These are phyloP conservation scores for Epizoanthus stellaris DNA, from an alignment of 92 coral and sea anemone genomes.

Conservation along the genomic window DNA sequence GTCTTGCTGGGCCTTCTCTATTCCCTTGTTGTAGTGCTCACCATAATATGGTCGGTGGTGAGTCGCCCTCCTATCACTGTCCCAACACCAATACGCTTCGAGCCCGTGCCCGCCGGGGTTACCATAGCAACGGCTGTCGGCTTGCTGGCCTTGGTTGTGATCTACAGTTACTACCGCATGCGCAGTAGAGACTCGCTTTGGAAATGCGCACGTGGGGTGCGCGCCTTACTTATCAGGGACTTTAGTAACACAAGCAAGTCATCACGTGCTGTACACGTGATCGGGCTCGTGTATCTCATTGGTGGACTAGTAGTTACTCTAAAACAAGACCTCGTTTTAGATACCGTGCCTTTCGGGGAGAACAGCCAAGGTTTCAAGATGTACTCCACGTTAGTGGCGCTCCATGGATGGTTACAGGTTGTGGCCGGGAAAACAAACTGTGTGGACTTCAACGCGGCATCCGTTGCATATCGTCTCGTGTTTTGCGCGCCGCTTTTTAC, in stretches of 20 bases:
- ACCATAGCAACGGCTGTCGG: slow-evolving; percentile 10
- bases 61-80: neutral
- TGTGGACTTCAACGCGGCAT: slow-evolving; percentile 13
- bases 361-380: slow-evolving; percentile 28
- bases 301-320: slow-evolving; percentile 23
- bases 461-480: slow-evolving; percentile 35
- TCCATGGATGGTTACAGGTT: slow-evolving; percentile 31
- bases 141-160: neutral
- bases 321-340: slow-evolving; percentile 33
- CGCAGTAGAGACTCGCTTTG: slow-evolving; percentile 11
- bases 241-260: slow-evolving; percentile 2
- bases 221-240: slow-evolving; percentile 18
- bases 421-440: slow-evolving; percentile 18
- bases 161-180: slow-evolving; percentile 4
- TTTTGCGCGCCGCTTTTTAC: slow-evolving; percentile 32
- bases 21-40: slow-evolving; percentile 7
- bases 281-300: slow-evolving; percentile 20
- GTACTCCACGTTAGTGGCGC: slow-evolving; percentile 22
- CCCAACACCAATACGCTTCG: slow-evolving; percentile 21
- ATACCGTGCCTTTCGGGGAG: slow-evolving; percentile 3
- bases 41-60: slow-evolving; percentile 14
- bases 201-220: slow-evolving; percentile 9
- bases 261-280: slow-evolving; percentile 27
- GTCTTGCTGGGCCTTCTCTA: slow-evolving; percentile 22
- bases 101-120: slow-evolving; percentile 9